Evolutionary conservation across 92 coral and sea anemone species (phyloP), one percentile per base, ranked within the genome.

Genomic region (Porites lobata): DNA sequence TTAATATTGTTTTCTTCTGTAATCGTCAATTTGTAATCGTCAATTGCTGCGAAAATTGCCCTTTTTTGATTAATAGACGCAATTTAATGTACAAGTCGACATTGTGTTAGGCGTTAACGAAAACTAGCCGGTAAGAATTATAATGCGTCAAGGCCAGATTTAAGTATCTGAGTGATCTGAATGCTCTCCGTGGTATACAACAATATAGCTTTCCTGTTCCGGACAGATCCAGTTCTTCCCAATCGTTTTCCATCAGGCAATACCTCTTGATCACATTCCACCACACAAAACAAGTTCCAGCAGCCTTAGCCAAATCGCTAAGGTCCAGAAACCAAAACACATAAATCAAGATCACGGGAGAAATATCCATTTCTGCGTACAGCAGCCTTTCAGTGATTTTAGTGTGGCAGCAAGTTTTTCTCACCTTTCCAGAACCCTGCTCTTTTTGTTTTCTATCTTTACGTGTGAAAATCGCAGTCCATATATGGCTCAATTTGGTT

Each of bases 271-370:
- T 68, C 12, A 70, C 67, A 62, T 15, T 18, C 86, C 86, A 76
- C 89, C 89, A 85, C 43, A 72, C 72, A 29, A 62, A 85, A 76
- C 89, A 75, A 53, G 89, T 22, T 13, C 43, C 75, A 0, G 75
- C 89, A 8, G 72, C 89, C 72, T 83, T 65, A 1, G 73, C 76
- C 17, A 85, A 85, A 61, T 85, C 89, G 15, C 65, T 75, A 56
- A 51, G 82, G 83, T 63, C 19, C 58, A 85, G 83, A 85, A 59
- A 85, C 11, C 59, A 5, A 64, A 85, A 85, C 58, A 85, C 69
- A 51, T 59, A 66, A 51, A 65, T 47, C 89, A 79, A 85, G 70
- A 85, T 85, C 19, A 65, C 76, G 54, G 77, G 54, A 43, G 74
- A 51, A 3, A 76, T 47, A 43, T 85, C 82, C 89, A 85, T 76